These are phyloP conservation scores for Dascyllus trimaculatus DNA, from an alignment of 2,113 vertebrate species.

Conservation along the genomic window DNA sequence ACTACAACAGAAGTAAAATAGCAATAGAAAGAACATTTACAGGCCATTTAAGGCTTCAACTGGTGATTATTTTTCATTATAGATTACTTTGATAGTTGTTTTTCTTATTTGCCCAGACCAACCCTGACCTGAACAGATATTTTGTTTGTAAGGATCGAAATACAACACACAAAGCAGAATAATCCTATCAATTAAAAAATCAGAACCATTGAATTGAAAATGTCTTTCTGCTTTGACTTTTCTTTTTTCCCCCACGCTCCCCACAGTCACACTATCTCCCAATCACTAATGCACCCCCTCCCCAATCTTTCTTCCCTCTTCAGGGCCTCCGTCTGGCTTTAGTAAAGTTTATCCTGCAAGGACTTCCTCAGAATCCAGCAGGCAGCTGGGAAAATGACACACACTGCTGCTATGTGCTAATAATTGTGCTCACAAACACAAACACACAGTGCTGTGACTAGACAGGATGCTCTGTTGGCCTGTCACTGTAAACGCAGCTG, in stretches of 20 bases:
- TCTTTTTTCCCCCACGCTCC: background rate
- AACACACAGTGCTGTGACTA: constrained; percentile 30
- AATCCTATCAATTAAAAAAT: too few species aligned
- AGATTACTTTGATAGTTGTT: too few species aligned
- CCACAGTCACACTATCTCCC: constrained; percentile 2
- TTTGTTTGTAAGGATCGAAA: too few species aligned
- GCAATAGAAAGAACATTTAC: background rate
- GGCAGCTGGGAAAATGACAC: constrained; percentile 56
- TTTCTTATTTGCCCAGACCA: background rate
- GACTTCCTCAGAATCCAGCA: constrained; percentile 56
- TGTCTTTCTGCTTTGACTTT: background rate
- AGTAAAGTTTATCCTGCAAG: constrained; percentile 41
- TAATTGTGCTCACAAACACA: constrained; percentile 3
- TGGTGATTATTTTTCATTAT: too few species aligned
- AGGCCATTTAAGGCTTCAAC: background rate
- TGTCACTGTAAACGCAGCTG: constrained; percentile 56
- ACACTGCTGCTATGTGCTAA: constrained; percentile 39
- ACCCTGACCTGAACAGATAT: background rate
- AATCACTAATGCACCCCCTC: too few species aligned
- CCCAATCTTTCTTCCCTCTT: background rate
- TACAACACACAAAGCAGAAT: too few species aligned
- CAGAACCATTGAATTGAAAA: too few species aligned
- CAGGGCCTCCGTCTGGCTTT: constrained; percentile 20
- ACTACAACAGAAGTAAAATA: background rate
- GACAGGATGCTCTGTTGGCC: constrained; percentile 39